Base-by-base conservation (phyloP, 2,113 vertebrate species). In the Apus apus region DNA sequence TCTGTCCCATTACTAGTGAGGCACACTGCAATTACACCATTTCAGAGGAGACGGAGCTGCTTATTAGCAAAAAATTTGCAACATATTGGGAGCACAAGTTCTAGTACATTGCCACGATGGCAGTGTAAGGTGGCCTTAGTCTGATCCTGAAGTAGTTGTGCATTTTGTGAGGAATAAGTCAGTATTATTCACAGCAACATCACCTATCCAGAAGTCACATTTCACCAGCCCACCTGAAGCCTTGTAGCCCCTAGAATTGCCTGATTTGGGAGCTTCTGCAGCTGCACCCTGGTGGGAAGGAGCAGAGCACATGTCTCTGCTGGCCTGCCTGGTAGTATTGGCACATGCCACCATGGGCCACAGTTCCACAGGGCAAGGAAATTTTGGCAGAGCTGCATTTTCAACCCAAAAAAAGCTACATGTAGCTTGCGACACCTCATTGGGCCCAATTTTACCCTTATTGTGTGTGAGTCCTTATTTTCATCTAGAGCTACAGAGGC, bases 401-500 rank as follows among this genome's bases (percentile, higher is more conserved):
- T 45, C 71, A 76, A 65, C 23, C 50, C 48, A 30, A 43, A 72
- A 72, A 66, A 30, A 60, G 5, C 32, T n/a, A 25, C 27, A 45
- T 45, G 36, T 36, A 84, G 17, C 26, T 81, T 15, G 2, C 0
- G 0, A 56, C 30, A 81, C 30, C 5, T n/a, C 61, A 51, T 20
- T 48, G 53, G 43, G 38, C 11, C 20, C 1, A 2, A 29, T 23
- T 75, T 56, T 6, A 65, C 19, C 0, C 0, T 19, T 60, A 72
- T 32, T 72, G 73, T 80, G 9, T 30, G 11, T 23, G 13, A 71
- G 29, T 68, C 15, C 25, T 50, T 68, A 43, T 34, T 75, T 94
- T 90, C 45, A 50, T 10, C 29, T 79, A 57, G 36, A 82, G 18
- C 14, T 66, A 29, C 22, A 8, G 19, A 12, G 13, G 8, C 13